Percentiles rank a stretch among this genome's conserved stretches.
Conservation (phyloP, 2,113 vertebrate species). For the Eretmochelys imbricata region DNA sequence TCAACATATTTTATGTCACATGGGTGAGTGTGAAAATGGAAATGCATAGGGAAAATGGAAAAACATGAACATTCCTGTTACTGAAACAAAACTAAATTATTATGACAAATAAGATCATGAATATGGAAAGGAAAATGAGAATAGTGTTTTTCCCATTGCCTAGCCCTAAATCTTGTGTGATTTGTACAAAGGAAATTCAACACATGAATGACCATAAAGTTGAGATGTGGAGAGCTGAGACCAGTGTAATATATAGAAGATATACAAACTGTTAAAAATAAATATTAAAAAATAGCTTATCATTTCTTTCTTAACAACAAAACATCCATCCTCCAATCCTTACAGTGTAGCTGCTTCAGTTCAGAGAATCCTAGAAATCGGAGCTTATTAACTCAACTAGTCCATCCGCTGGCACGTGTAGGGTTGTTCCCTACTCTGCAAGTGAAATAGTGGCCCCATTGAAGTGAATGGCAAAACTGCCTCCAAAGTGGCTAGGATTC, state of each 20-base stretch:
- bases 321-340: not conserved
- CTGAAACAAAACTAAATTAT: constrained; percentile 66
- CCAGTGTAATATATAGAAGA: constrained; percentile 3
- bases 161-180: not conserved
- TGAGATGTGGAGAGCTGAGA: constrained; percentile 17
- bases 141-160: constrained; percentile 29
- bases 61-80: constrained; percentile 33
- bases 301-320: not conserved
- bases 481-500: not conserved
- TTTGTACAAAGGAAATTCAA: constrained; percentile 50
- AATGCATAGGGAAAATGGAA: constrained; percentile 48
- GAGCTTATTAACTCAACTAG: not conserved
- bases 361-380: not conserved
- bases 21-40: constrained; percentile 61
- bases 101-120: constrained; percentile 62
- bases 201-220: not conserved
- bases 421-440: not conserved
- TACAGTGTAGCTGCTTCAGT: not conserved
- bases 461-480: not conserved
- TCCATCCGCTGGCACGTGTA: accelerated
- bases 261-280: constrained; percentile 1
- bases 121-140: constrained; percentile 57
- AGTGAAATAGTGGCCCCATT: not conserved
- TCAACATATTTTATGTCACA: constrained; percentile 49
- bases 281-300: not conserved